These are phyloP conservation scores for Sander vitreus DNA, from an alignment of 2,113 vertebrate genomes.

Conservation along the genomic window DNA sequence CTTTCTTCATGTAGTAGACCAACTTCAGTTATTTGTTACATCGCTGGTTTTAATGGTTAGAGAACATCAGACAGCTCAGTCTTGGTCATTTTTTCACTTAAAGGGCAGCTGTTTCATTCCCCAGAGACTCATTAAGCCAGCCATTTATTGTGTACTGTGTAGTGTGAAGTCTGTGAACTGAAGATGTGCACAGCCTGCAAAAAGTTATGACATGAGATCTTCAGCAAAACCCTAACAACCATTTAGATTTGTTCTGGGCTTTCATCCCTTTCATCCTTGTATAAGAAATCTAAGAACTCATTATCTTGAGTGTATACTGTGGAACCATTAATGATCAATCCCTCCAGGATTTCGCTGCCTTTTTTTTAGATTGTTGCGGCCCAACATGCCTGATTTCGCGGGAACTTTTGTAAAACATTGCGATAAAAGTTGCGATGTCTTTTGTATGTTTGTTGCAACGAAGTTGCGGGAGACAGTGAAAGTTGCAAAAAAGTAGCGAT, in stretches of 20 bases:
- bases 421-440: no score
- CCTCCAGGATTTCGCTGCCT: no score
- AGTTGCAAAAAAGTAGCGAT: no score
- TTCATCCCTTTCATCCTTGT: slow-evolving; percentile 11
- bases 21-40: slow-evolving; percentile 64
- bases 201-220: slow-evolving; percentile 58
- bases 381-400: no score
- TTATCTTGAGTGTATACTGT: neutral
- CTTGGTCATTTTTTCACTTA: slow-evolving; percentile 70
- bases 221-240: slow-evolving; percentile 54
- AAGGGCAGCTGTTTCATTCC: slow-evolving; percentile 72
- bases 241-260: slow-evolving; percentile 42
- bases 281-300: slow-evolving; percentile 1
- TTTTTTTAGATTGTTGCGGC: no score
- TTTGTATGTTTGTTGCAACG: no score
- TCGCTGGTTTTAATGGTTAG: slow-evolving; percentile 64
- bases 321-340: neutral
- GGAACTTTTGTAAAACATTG: no score
- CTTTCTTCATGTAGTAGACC: slow-evolving; percentile 29
- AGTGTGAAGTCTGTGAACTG: slow-evolving; percentile 51
- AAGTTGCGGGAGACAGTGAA: no score
- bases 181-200: slow-evolving; percentile 63
- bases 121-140: slow-evolving; percentile 78
- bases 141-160: slow-evolving; percentile 35
- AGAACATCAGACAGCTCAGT: slow-evolving; percentile 57